Evolutionary conservation across 2,888 invertebrate species (phyloP).

Genomic region (Prosapia bicincta): DNA sequence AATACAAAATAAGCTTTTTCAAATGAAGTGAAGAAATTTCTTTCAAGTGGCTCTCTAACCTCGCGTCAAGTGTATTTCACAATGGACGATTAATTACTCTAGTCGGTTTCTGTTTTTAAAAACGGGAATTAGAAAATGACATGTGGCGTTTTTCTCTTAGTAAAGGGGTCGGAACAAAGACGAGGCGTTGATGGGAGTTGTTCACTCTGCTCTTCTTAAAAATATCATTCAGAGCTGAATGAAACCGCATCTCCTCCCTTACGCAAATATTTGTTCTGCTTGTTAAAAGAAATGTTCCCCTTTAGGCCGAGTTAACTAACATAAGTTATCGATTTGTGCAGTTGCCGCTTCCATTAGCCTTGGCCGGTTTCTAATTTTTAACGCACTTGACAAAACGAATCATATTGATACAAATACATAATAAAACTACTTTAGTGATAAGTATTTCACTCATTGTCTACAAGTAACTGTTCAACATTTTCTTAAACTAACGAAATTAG

Average conservation of each 20-base stretch:
- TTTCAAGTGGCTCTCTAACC: neutral
- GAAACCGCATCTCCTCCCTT: neutral
- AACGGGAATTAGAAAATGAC: neutral
- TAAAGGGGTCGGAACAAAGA: neutral
- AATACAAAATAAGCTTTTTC: neutral
- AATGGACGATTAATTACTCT: neutral
- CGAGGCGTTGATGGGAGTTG: neutral
- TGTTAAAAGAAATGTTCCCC: neutral
- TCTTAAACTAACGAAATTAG: too few relatives aligned
- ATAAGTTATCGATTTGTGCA: neutral
- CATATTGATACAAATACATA: too few relatives aligned
- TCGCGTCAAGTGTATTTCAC: neutral
- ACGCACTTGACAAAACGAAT: too few relatives aligned
- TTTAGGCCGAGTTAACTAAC: neutral
- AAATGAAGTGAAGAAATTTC: neutral
- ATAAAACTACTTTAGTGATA: too few relatives aligned
- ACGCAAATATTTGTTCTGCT: neutral
- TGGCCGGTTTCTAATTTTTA: too few relatives aligned
- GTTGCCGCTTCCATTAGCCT: neutral
- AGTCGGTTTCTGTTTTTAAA: neutral
- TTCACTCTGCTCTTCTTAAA: neutral
- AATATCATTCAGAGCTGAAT: neutral
- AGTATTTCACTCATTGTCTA: too few relatives aligned
- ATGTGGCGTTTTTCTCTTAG: constrained; percentile 2
- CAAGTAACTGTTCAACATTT: too few relatives aligned